Conservation (phyloP, 1,140 invertebrate genomes). For the Bombus waltoni region DNA sequence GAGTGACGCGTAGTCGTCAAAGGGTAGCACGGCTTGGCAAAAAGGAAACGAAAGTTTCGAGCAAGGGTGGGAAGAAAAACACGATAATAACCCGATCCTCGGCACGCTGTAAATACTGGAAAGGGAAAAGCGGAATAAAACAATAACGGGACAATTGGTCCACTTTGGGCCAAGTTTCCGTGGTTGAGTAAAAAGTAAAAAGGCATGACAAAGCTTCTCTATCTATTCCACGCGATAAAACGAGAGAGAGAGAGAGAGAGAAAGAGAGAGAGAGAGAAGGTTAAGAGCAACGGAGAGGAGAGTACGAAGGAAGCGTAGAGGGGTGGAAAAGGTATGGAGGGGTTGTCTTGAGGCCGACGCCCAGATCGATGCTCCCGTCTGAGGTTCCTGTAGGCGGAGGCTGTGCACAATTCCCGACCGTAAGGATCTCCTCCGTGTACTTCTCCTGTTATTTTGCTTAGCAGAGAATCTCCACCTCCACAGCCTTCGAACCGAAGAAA, state of each 20-base stretch:
- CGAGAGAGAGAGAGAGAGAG: not conserved
- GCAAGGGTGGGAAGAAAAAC: slow-evolving; percentile 13
- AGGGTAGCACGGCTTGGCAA: not conserved
- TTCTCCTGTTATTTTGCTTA: slow-evolving; percentile 24
- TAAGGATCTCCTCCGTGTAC: slow-evolving; percentile 51
- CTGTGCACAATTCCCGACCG: slow-evolving; percentile 67
- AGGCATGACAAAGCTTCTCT: not conserved
- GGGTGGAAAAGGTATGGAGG: slow-evolving; percentile 41
- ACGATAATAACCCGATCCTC: slow-evolving; percentile 37
- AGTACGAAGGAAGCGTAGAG: slow-evolving; percentile 37
- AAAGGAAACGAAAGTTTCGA: slow-evolving; percentile 1
- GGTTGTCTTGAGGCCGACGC: slow-evolving; percentile 77
- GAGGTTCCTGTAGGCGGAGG: slow-evolving; percentile 74
- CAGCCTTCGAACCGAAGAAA: slow-evolving; percentile 1
- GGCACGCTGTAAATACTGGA: slow-evolving; percentile 30
- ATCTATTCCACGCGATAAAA: not conserved
- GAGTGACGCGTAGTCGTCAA: not conserved
- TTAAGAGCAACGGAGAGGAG: slow-evolving; percentile 48
- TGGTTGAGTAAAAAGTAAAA: slow-evolving; percentile 6
- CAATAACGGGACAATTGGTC: slow-evolving; percentile 51
- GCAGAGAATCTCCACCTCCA: slow-evolving; percentile 18
- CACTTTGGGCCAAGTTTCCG: slow-evolving; percentile 37
- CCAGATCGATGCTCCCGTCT: slow-evolving; percentile 79
- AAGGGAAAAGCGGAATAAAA: slow-evolving; percentile 46
- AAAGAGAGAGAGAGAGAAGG: slow-evolving; percentile 34